phyloP scores from a whole-genome alignment of 2,113 vertebrate species.

The Equus quagga region DNA sequence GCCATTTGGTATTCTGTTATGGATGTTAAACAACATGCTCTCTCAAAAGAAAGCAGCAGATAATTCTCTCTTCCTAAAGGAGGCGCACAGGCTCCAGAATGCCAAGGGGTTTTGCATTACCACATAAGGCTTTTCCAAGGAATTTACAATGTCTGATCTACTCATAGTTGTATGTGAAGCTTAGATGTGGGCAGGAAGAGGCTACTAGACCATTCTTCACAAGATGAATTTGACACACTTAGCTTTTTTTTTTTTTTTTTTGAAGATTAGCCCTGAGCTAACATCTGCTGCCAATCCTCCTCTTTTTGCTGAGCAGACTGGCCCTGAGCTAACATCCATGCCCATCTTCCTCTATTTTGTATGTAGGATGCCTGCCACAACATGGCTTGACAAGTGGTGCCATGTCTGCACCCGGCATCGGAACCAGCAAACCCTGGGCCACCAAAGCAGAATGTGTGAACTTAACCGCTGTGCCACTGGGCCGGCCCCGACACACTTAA shows the following conservation, averaged over 20 bases:
- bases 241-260: background rate
- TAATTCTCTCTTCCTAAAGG: background rate
- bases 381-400: too few relatives aligned
- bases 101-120: background rate
- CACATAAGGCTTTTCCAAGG: background rate
- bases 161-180: background rate
- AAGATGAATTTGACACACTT: background rate
- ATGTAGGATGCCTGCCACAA: too few relatives aligned
- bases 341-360: too few relatives aligned
- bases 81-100: background rate
- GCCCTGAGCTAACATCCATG: too few relatives aligned
- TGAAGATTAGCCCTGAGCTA: too few relatives aligned
- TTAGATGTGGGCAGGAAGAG: background rate
- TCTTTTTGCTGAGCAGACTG: too few relatives aligned
- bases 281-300: too few relatives aligned
- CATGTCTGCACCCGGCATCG: too few relatives aligned
- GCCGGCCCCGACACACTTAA: background rate
- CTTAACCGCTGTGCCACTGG: too few relatives aligned
- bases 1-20: background rate
- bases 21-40: background rate
- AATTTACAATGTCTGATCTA: background rate
- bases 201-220: background rate
- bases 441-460: too few relatives aligned
- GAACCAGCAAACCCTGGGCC: too few relatives aligned
- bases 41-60: background rate